Evolutionary conservation across 2,888 invertebrate species (phyloP), one percentile per base, ranked within the genome.

Genomic region (Melinaea menophilus): DNA sequence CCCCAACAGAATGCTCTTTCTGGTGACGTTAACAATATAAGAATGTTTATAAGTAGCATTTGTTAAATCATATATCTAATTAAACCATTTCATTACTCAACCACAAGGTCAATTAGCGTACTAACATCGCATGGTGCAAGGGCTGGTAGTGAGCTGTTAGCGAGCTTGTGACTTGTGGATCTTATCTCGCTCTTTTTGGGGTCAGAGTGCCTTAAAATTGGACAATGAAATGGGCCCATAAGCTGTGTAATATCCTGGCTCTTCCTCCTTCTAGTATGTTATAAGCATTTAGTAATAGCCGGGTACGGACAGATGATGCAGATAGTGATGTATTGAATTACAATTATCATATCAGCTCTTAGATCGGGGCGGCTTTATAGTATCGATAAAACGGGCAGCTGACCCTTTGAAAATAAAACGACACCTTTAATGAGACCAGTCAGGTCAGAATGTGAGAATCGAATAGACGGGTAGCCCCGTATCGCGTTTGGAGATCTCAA

Each of bases 321-420:
- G 82, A 82, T 82, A 82, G 78, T 78, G 76, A 79, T 76, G 79
- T 85, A 86, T 86, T 84, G 82, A 78, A 86, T 88, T 85, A 85
- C 88, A 86, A 85, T 84, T 85, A 86, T 81, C 84, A 83, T 86
- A 87, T 87, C 88, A 77, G 76, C 69, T 72, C 73, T 77, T 75
- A 79, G 82, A 88, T 87, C 85, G 74, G 77, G 72, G 72, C 74
- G 79, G 77, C 77, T 86, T 85, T 84, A 84, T 82, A 75, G 78
- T 72, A 72, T 75, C 81, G 85, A 86, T 86, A 85, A 85, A 78
- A 77, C 69, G 70, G 79, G 81, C 87, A 87, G 85, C 84, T 87
- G 86, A 78, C 77, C 72, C 73, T 73, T 77, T 73, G 71, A 75
- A 81, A 82, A 79, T 82, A 84, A 83, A 84, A 86, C 81, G 82